phyloP scores from a whole-genome alignment of 2,113 vertebrate genomes.

The Phodopus roborovskii region DNA sequence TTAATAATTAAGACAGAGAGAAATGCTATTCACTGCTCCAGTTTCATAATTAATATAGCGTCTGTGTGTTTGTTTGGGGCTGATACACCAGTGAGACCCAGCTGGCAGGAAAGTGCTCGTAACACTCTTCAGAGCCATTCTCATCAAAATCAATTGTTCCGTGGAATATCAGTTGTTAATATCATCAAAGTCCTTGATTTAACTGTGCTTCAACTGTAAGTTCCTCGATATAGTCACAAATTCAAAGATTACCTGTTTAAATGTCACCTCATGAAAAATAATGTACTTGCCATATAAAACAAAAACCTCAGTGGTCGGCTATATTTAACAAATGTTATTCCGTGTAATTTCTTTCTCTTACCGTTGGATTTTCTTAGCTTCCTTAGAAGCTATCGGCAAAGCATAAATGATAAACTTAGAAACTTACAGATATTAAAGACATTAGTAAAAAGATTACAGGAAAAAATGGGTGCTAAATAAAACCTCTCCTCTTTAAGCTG shows the following conservation, averaged over 20 bases:
- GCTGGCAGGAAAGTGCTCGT: no score
- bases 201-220: slow-evolving; percentile 17
- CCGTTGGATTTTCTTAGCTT: background rate
- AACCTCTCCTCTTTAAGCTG: slow-evolving; percentile 30
- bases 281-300: background rate
- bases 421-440: background rate
- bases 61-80: no score
- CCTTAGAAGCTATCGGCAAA: slow-evolving; percentile 28
- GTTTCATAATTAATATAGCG: no score
- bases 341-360: background rate
- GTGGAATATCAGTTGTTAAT: background rate
- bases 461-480: background rate
- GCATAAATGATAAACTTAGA: background rate
- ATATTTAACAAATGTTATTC: background rate
- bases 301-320: background rate
- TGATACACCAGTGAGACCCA: no score
- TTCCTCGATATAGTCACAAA: background rate
- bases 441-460: slow-evolving; percentile 21
- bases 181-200: slow-evolving; percentile 11
- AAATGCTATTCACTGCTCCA: no score
- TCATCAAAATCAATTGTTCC: background rate
- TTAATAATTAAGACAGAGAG: no score
- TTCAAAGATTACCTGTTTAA: background rate
- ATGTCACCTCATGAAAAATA: background rate
- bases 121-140: background rate